phyloP scores from a whole-genome alignment of 2,888 invertebrate species.

The Diarsia brunnea region DNA sequence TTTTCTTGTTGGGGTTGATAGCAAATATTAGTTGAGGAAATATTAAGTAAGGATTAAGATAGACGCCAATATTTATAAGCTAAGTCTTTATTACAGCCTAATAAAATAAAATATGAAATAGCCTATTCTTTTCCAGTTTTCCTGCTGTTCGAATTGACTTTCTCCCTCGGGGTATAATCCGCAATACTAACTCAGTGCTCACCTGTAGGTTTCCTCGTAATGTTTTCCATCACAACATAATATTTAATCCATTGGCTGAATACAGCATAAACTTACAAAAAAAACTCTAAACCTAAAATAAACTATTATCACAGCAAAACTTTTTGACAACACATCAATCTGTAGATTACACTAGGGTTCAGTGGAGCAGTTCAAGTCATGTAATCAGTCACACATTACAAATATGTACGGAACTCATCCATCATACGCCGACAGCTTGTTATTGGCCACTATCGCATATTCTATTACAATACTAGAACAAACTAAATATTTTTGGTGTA shows the following conservation, averaged over 20 bases:
- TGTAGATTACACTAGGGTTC: neutral
- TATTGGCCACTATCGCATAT: constrained; percentile 57
- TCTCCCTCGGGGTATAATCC: neutral
- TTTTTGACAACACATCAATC: constrained; percentile 28
- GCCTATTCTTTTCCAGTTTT: neutral
- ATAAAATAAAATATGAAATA: neutral
- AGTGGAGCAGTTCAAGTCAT: constrained; percentile 13
- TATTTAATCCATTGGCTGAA: neutral
- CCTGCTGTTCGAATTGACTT: neutral
- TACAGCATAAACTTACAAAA: neutral
- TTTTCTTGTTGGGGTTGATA: neutral
- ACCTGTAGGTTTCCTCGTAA: neutral
- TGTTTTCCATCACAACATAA: neutral
- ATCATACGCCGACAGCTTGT: constrained; percentile 70
- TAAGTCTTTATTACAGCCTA: neutral
- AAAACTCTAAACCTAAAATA: constrained; percentile 7
- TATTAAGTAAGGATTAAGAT: neutral
- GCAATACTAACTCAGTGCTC: neutral
- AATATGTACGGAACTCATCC: constrained; percentile 65
- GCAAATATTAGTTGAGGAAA: neutral
- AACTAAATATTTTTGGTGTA: constrained; percentile 8
- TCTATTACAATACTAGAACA: constrained; percentile 17
- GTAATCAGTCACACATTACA: constrained; percentile 65
- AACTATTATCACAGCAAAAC: neutral
- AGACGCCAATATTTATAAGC: neutral